Conservation (phyloP, 2,113 vertebrate genomes). For the Desmodus rotundus region DNA sequence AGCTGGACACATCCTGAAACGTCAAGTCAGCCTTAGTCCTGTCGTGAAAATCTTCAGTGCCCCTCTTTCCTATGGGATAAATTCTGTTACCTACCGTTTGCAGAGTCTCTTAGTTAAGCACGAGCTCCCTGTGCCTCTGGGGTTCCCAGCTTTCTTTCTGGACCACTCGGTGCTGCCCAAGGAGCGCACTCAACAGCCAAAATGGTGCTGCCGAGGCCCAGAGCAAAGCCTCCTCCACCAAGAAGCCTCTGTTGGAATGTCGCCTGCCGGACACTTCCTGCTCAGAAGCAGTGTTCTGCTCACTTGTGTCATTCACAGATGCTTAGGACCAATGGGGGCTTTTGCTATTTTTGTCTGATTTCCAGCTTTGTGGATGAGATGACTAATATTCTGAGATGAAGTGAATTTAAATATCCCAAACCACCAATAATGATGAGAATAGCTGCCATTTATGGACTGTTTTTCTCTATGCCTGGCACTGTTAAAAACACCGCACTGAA, state of each 20-base stretch:
- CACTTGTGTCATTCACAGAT: background rate
- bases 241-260: rapidly evolving
- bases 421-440: background rate
- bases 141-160: background rate
- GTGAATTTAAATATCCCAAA: background rate
- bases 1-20: background rate
- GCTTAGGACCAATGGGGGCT: background rate
- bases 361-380: background rate
- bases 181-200: rapidly evolving
- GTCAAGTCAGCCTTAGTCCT: background rate
- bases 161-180: background rate
- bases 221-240: rapidly evolving
- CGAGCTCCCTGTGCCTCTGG: rapidly evolving
- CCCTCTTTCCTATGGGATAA: background rate
- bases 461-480: background rate
- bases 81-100: background rate
- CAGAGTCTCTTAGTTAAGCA: background rate
- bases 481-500: background rate
- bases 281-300: background rate
- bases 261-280: background rate
- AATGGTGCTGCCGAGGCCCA: rapidly evolving
- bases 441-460: background rate
- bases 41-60: background rate
- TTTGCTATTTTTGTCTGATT: background rate
- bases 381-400: background rate